Base-by-base conservation (phyloP, 2,113 vertebrate species). In the Syngnathus scovelli region DNA sequence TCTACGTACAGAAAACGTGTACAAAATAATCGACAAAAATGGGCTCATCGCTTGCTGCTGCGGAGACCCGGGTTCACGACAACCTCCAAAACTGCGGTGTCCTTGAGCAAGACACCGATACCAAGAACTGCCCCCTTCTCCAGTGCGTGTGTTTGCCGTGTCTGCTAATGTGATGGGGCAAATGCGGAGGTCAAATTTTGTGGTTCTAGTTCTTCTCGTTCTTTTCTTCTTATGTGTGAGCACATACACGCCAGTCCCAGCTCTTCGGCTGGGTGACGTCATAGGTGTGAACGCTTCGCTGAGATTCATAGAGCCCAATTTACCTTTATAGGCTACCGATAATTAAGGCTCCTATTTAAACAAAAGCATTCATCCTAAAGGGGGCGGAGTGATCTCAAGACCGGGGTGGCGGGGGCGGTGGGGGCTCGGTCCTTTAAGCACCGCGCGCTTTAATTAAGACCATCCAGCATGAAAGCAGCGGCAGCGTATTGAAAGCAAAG, bases 381-480 rank as follows among this genome's bases (percentile, higher is more conserved):
- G 27, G 54, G 36, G 38, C 21, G 33, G 8, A 13, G 21, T 36
- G 48, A 1, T 6, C 19, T 55, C 8, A 46, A 10, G 33, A 33
- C 9, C 56, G 21, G 5, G 54, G 23, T 11, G 46, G 46, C 1
- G n/a, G 36, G 23, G 43, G 21, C 0, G 52, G 33, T 0, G 16
- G 15, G 10, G 36, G 58, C 19, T 2, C 6, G 37, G 5, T 55
- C 11, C 12, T 55, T 55, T 55, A 13, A 55, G 4, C n/a, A 48
- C 12, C 7, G 19, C 19, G 6, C 21, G 70, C 66, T 82, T 80
- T 77, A 54, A 75, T 72, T 61, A 58, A 73, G 33, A 67, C 54
- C 69, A 68, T 72, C 72, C 61, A 77, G 69, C 69, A 75, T 77
- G 70, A 81, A 75, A 85, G 85, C 64, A 62, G 64, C 43, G 60